Base-by-base conservation (phyloP, 2,888 invertebrate species). In the Neoscelio sp. region DNA sequence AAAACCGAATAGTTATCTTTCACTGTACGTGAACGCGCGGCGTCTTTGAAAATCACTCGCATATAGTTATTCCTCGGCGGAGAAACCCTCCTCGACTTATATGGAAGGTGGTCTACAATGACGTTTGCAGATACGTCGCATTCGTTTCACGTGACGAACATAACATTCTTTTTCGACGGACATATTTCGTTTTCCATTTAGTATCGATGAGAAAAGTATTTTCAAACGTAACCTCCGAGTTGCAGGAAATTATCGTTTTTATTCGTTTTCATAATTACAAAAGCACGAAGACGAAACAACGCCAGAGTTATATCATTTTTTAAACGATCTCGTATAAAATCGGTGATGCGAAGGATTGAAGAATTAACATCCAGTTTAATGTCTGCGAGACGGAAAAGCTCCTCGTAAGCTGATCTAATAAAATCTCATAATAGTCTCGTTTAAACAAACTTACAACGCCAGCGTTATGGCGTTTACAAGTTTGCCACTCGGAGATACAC, bases 341-440 rank as follows among this genome's bases (percentile, higher is more conserved):
- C n/a, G n/a, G n/a, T n/a, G n/a, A n/a, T n/a, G n/a, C n/a, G n/a
- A n/a, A n/a, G n/a, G n/a, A n/a, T n/a, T n/a, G n/a, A n/a, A n/a
- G n/a, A n/a, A n/a, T n/a, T n/a, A n/a, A n/a, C n/a, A n/a, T n/a
- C n/a, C n/a, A n/a, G n/a, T n/a, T n/a, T n/a, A n/a, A n/a, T n/a
- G n/a, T n/a, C n/a, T n/a, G n/a, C n/a, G n/a, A n/a, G n/a, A n/a
- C n/a, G n/a, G n/a, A n/a, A n/a, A n/a, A n/a, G n/a, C n/a, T n/a
- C n/a, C n/a, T 81, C 80, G 77, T 81, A 80, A 82, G 82, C 76
- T 79, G 82, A 82, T 83, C 83, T 82, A 85, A 87, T 87, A 86
- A 88, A 88, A 85, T 87, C 87, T 87, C 88, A 86, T 87, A 87
- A 87, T 85, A 85, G 82, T 78, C 85, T 85, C 85, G 87, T 87